These are phyloP conservation scores for Mycalesis mineus DNA, from an alignment of 2,888 invertebrate species.

Conservation along the genomic window DNA sequence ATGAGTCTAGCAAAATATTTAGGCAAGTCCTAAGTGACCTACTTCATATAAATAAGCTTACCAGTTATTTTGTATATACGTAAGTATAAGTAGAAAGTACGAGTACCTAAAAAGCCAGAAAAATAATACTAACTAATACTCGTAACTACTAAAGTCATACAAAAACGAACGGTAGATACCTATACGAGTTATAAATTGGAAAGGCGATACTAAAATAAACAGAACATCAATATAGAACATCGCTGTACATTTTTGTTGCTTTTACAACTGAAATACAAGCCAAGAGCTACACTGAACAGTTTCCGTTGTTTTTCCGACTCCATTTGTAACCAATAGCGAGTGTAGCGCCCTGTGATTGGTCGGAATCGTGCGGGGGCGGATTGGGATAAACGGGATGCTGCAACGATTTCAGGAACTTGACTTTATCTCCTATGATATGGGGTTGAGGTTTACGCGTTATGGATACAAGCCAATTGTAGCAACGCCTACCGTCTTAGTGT, in stretches of 20 bases:
- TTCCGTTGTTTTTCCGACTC: slow-evolving; percentile 52
- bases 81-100: no score
- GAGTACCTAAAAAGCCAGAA: no score
- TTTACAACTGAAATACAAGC: slow-evolving; percentile 52
- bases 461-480: slow-evolving; percentile 45
- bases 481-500: slow-evolving; percentile 58
- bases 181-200: neutral
- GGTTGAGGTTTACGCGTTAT: slow-evolving; percentile 45
- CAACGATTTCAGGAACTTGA: slow-evolving; percentile 37
- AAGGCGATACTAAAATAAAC: slow-evolving; percentile 10
- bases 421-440: slow-evolving; percentile 47
- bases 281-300: slow-evolving; percentile 44
- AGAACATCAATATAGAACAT: slow-evolving; percentile 6
- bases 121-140: no score
- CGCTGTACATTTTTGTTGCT: slow-evolving; percentile 27
- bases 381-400: slow-evolving; percentile 51
- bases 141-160: no score
- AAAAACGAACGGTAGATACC: no score
- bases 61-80: no score
- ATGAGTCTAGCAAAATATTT: no score
- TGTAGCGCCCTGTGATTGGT: slow-evolving; percentile 50
- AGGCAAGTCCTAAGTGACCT: no score
- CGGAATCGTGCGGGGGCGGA: slow-evolving; percentile 50
- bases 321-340: slow-evolving; percentile 64
- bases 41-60: no score